phyloP scores from a whole-genome alignment of 2,888 invertebrate species.

The Lomographa bimaculata region DNA sequence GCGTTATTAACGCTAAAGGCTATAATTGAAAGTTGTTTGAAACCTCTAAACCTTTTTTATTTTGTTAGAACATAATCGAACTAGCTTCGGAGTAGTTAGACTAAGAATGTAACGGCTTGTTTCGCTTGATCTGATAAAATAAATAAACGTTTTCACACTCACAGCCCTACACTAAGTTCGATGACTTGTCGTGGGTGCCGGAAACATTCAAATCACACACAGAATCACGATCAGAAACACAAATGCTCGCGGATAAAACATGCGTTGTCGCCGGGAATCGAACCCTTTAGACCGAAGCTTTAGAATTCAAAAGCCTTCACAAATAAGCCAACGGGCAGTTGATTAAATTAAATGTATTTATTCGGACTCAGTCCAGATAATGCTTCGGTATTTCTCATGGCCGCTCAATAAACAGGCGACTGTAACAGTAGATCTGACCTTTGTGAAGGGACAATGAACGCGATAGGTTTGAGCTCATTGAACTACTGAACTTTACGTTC shows the following conservation, averaged over 20 bases:
- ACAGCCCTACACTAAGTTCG: no score
- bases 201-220: no score
- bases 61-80: no score
- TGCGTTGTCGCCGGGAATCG: no score
- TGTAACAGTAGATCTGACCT: slow-evolving; percentile 60
- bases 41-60: neutral
- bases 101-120: slow-evolving; percentile 5
- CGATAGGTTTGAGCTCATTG: slow-evolving; percentile 61
- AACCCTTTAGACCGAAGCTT: no score
- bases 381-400: slow-evolving; percentile 21
- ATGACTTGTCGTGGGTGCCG: no score
- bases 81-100: no score
- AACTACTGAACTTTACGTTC: slow-evolving; percentile 75
- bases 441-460: slow-evolving; percentile 66
- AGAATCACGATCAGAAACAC: no score
- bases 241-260: no score
- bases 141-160: no score
- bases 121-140: slow-evolving; percentile 17
- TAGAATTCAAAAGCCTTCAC: no score
- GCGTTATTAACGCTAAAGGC: slow-evolving; percentile 40
- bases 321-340: no score
- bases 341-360: slow-evolving; percentile 15
- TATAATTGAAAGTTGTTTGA: slow-evolving; percentile 34
- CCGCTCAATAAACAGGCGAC: slow-evolving; percentile 32
- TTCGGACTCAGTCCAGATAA: slow-evolving; percentile 7